Evolutionary conservation across 2,888 invertebrate genomes (phyloP).

Genomic region (Syritta pipiens): DNA sequence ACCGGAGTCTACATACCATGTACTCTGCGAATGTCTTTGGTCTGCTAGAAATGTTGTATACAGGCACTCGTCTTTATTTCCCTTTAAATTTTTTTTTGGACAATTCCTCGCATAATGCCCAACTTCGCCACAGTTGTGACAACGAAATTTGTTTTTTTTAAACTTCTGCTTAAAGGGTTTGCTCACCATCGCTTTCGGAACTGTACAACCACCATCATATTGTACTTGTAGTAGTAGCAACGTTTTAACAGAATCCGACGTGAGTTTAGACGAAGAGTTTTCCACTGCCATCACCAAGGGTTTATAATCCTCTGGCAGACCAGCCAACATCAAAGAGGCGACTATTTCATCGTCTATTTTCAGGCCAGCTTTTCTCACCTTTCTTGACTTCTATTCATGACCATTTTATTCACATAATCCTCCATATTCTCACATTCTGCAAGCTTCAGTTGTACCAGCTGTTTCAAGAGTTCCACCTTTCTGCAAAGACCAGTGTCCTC

Average conservation of each 20-base stretch:
- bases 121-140: constrained; percentile 22
- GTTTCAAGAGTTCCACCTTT: constrained; percentile 21
- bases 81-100: background rate
- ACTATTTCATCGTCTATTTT: constrained; percentile 4
- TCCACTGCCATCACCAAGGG: constrained; percentile 31
- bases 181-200: constrained; percentile 3
- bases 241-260: constrained; percentile 22
- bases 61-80: background rate
- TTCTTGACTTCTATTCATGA: constrained; percentile 33
- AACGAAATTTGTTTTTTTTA: constrained; percentile 19
- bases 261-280: constrained; percentile 5
- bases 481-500: constrained; percentile 12
- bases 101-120: constrained; percentile 8
- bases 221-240: constrained; percentile 1
- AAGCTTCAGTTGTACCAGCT: constrained; percentile 16
- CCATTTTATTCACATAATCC: constrained; percentile 21
- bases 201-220: background rate
- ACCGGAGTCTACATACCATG: constrained; percentile 29
- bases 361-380: constrained; percentile 26
- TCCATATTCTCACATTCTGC: constrained; percentile 10
- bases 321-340: constrained; percentile 15
- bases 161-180: background rate
- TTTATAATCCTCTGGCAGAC: constrained; percentile 24
- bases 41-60: constrained; percentile 14
- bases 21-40: background rate